Evolutionary conservation across 2,797 vertebrate species (phyloP).

Genomic region (Falco naumanni): DNA sequence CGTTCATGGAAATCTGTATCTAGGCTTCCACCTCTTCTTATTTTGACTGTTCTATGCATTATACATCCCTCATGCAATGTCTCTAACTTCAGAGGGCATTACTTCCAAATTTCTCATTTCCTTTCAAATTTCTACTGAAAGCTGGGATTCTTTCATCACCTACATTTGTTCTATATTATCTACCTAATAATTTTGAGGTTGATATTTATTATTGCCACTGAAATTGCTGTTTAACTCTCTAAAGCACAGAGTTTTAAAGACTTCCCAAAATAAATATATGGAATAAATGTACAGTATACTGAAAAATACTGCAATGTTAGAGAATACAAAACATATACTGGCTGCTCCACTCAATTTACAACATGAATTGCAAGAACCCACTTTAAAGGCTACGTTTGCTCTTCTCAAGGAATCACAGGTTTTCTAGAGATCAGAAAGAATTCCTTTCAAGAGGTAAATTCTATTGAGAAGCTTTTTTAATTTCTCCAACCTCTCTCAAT

Average conservation of each 20-base stretch:
- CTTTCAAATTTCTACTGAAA: neutral
- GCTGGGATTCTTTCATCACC: neutral
- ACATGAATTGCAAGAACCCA: neutral
- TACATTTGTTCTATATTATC: neutral
- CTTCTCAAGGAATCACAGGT: neutral
- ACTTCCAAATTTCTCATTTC: neutral
- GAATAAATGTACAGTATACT: neutral
- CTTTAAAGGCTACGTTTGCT: neutral
- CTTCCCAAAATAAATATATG: neutral
- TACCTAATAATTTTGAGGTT: neutral
- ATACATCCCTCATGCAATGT: neutral
- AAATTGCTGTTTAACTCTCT: neutral
- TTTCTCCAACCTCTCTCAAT: neutral
- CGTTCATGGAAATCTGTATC: neutral
- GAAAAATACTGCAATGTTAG: neutral
- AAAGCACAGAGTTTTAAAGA: neutral
- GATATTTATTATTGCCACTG: neutral
- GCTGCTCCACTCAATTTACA: neutral
- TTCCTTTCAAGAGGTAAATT: neutral
- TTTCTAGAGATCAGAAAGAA: neutral
- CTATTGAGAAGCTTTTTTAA: neutral
- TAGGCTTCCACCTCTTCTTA: neutral
- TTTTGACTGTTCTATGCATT: neutral
- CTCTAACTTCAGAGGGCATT: neutral
- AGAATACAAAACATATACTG: neutral